Conservation (phyloP, 2,888 invertebrate species). For the Papilio demoleus region DNA sequence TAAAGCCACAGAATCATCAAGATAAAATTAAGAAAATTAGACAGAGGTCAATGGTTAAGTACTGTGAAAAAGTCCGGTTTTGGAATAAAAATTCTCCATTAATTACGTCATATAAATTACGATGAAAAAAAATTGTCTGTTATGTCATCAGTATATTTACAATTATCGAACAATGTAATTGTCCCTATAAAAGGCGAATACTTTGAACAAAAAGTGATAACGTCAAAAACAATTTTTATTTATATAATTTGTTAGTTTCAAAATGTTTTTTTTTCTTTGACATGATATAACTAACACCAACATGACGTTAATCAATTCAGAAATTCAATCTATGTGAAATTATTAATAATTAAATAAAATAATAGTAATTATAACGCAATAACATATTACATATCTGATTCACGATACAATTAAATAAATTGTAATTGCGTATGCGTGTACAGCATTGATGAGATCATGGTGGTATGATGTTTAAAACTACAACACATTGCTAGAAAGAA, state of each 20-base stretch:
- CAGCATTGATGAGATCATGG: constrained; percentile 66
- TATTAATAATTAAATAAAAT: constrained; percentile 30
- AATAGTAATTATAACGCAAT: constrained; percentile 36
- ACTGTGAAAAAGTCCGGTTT: neutral
- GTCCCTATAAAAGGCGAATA: too few species aligned
- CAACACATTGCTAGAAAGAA: neutral
- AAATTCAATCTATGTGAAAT: constrained; percentile 21
- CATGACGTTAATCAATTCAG: constrained; percentile 22
- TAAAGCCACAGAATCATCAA: neutral
- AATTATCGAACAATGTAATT: too few species aligned
- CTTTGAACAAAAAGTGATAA: too few species aligned
- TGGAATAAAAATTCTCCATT: neutral
- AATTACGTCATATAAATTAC: neutral
- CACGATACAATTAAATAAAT: constrained; percentile 43
- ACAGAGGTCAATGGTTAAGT: neutral
- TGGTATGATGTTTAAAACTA: constrained; percentile 49
- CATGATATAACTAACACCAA: constrained; percentile 17
- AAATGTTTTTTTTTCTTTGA: neutral
- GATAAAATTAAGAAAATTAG: neutral
- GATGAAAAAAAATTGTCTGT: too few species aligned
- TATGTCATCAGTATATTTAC: too few species aligned
- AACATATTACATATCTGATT: constrained; percentile 34
- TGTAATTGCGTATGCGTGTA: constrained; percentile 49
- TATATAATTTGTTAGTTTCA: neutral
- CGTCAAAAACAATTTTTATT: too few species aligned